Percentiles rank a stretch among this genome's conserved stretches.
phyloP scores from a whole-genome alignment of 2,113 vertebrate species.

The Sturnira hondurensis region DNA sequence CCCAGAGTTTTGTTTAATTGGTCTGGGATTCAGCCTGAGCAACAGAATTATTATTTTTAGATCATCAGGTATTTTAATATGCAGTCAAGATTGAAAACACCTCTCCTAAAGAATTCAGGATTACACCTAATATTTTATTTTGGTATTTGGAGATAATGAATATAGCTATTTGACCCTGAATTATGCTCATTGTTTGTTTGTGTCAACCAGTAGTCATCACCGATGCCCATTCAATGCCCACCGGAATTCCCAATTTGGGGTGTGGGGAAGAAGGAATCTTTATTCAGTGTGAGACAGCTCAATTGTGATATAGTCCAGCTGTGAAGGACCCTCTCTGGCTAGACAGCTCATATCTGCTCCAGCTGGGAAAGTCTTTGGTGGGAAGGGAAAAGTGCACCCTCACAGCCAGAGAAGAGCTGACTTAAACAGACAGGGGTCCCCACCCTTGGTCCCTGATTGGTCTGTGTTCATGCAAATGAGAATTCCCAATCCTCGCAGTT shows the following conservation, averaged over 20 bases:
- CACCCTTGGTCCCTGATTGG: background rate
- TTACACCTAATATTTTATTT: background rate
- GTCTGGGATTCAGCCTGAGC: background rate
- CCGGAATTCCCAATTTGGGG: background rate
- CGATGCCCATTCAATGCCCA: background rate
- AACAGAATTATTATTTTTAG: background rate
- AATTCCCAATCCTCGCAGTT: background rate
- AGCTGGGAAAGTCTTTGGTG: background rate
- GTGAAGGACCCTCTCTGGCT: background rate
- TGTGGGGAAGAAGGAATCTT: background rate
- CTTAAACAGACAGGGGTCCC: background rate
- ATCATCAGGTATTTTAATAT: background rate
- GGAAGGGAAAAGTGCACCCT: background rate
- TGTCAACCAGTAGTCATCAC: background rate
- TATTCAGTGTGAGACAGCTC: background rate
- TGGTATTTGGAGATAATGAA: background rate
- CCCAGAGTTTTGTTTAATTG: background rate
- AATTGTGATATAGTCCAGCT: background rate
- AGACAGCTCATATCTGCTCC: background rate
- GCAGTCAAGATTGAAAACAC: background rate
- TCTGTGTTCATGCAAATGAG: background rate
- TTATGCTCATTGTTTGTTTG: background rate
- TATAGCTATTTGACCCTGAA: background rate
- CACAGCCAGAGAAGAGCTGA: background rate
- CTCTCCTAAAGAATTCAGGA: background rate